A percentile compares a stretch with the other conserved stretches of the same genome.
These are phyloP conservation scores for Nerophis ophidion DNA, from an alignment of 2,113 vertebrate genomes.

Conservation along the genomic window DNA sequence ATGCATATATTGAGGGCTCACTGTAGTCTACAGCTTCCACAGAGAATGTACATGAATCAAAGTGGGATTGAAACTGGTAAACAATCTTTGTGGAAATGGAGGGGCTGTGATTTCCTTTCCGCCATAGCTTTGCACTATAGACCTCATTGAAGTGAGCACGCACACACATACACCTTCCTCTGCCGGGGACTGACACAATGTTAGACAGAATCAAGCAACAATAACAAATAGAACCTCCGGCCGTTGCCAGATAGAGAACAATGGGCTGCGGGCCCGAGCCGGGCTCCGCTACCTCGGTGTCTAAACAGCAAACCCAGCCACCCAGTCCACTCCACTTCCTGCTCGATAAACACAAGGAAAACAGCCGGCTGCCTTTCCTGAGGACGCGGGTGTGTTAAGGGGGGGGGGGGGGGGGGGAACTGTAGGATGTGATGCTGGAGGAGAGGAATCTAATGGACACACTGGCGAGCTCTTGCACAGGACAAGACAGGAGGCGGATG, in stretches of 20 bases:
- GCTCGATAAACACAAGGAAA: constrained; percentile 73
- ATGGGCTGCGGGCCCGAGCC: constrained; percentile 62
- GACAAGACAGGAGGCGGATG: constrained; percentile 39
- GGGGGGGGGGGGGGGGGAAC: constrained; percentile 20
- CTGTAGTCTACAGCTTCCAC: constrained; percentile 8
- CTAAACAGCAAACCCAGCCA: constrained; percentile 69
- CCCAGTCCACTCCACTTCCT: constrained; percentile 70
- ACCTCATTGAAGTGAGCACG: constrained; percentile 40
- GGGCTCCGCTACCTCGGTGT: constrained; percentile 62
- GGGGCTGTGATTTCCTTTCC: constrained; percentile 60
- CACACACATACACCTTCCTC: constrained; percentile 56
- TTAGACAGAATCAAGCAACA: constrained; percentile 74
- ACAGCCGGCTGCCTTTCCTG: constrained; percentile 71
- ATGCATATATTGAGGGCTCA: too few species aligned
- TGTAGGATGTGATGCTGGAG: constrained; percentile 39
- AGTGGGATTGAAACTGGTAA: constrained; percentile 50
- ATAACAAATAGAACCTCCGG: constrained; percentile 75
- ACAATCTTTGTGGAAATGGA: constrained; percentile 63
- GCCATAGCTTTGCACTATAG: constrained; percentile 35
- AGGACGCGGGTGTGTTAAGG: constrained; percentile 41
- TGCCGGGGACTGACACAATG: constrained; percentile 67
- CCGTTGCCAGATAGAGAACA: constrained; percentile 76
- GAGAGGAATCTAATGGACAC: constrained; percentile 46
- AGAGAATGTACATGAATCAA: constrained; percentile 64
- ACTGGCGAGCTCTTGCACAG: constrained; percentile 30